Evolutionary conservation across 2,888 invertebrate genomes (phyloP).

Genomic region (Notodonta dromedarius): DNA sequence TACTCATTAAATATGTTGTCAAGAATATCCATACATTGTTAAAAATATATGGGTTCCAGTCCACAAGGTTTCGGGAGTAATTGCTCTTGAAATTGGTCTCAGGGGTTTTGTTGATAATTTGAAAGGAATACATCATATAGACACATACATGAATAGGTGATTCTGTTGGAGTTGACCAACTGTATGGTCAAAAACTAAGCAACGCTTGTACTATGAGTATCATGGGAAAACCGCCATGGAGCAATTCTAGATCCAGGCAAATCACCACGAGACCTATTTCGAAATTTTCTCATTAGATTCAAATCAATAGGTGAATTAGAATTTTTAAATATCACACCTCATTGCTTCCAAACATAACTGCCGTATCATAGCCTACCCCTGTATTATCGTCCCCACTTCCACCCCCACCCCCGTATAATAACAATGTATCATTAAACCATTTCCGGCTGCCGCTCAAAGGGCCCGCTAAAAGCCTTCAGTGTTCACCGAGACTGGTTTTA

Average conservation of each 20-base stretch:
- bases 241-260: too few relatives aligned
- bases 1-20: slow-evolving; percentile 16
- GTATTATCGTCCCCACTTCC: background rate
- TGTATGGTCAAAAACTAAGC: too few relatives aligned
- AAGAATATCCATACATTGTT: slow-evolving; percentile 1
- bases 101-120: background rate
- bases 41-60: background rate
- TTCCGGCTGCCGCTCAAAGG: slow-evolving; percentile 33
- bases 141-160: too few relatives aligned
- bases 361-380: background rate
- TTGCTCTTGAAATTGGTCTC: background rate
- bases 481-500: background rate
- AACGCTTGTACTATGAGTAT: too few relatives aligned
- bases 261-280: too few relatives aligned
- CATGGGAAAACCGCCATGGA: too few relatives aligned
- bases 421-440: slow-evolving; percentile 43
- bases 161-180: too few relatives aligned
- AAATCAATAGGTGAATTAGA: too few relatives aligned
- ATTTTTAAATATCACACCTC: background rate
- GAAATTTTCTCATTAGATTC: too few relatives aligned
- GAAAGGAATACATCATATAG: background rate
- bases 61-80: too few relatives aligned
- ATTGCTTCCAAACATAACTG: background rate
- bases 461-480: slow-evolving; percentile 21
- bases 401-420: slow-evolving; percentile 24